Percentiles rank a stretch among this genome's conserved stretches.
phyloP scores from a whole-genome alignment of 2,888 invertebrate species.

The Heliconius ismenius region DNA sequence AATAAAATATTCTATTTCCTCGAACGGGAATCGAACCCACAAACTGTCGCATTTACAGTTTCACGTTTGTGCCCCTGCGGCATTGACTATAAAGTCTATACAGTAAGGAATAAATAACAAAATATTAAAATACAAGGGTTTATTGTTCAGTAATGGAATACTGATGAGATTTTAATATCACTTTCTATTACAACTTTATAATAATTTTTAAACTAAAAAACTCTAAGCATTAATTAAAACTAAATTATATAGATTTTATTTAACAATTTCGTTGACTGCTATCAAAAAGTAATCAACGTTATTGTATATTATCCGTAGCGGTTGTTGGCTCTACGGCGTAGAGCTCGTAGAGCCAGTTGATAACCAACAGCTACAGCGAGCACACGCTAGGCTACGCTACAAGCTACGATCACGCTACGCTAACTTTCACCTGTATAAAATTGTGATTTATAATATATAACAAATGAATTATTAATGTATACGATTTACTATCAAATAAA shows the following conservation, averaged over 20 bases:
- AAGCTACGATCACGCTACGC: conserved; percentile 49
- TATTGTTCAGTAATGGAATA: conserved; percentile 13
- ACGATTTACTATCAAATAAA: background rate
- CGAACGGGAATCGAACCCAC: too few species aligned
- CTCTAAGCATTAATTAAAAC: background rate
- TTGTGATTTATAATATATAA: conserved; percentile 5
- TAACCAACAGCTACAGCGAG: conserved; percentile 59
- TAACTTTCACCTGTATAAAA: conserved; percentile 15
- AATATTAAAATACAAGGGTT: background rate
- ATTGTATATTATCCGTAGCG: conserved; percentile 20
- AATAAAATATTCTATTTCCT: too few species aligned
- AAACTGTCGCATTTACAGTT: too few species aligned
- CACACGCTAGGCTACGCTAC: conserved; percentile 56
- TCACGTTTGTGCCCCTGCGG: too few species aligned
- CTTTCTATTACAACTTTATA: background rate
- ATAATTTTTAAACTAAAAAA: background rate
- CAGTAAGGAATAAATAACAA: background rate
- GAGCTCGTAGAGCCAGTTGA: conserved; percentile 67
- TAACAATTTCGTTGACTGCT: conserved; percentile 2
- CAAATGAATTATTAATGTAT: conserved; percentile 15
- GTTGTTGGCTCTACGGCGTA: conserved; percentile 55
- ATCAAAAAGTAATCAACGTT: conserved; percentile 31
- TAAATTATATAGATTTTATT: conserved; percentile 13
- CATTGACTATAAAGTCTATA: too few species aligned
- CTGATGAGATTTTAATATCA: conserved; percentile 19